Conservation (phyloP, 2,113 vertebrate species). For the Globicephala melas region DNA sequence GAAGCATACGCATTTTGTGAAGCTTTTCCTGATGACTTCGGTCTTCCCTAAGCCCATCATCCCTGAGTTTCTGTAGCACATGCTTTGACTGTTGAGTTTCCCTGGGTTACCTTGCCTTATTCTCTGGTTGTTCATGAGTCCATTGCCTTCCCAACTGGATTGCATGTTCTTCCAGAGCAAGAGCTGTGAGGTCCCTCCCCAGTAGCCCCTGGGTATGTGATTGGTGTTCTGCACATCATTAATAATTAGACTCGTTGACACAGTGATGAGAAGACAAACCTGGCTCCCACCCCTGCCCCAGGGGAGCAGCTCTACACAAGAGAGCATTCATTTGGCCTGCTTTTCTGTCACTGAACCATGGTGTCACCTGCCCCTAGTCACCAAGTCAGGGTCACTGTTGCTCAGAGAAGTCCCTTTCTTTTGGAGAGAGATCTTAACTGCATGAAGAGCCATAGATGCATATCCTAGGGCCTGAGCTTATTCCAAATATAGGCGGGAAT, state of each 20-base stretch:
- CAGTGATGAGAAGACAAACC: too few species aligned
- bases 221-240: not conserved
- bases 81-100: not conserved
- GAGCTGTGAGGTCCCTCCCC: not conserved
- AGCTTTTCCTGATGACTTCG: not conserved
- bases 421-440: not conserved
- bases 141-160: not conserved
- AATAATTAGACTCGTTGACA: not conserved
- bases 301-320: not conserved
- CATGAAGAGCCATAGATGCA: too few species aligned
- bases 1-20: rapidly evolving
- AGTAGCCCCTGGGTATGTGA: not conserved
- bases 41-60: not conserved
- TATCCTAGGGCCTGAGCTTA: rapidly evolving
- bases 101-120: too few species aligned
- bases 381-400: not conserved
- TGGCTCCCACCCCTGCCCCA: too few species aligned
- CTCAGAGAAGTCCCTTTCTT: not conserved
- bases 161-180: not conserved
- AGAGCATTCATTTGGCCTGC: not conserved
- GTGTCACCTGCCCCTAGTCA: rapidly evolving
- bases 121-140: not conserved
- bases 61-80: not conserved
- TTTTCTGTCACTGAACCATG: not conserved
- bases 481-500: too few species aligned